Conservation (phyloP, 1,140 invertebrate genomes). For the Chionoecetes opilio region DNA sequence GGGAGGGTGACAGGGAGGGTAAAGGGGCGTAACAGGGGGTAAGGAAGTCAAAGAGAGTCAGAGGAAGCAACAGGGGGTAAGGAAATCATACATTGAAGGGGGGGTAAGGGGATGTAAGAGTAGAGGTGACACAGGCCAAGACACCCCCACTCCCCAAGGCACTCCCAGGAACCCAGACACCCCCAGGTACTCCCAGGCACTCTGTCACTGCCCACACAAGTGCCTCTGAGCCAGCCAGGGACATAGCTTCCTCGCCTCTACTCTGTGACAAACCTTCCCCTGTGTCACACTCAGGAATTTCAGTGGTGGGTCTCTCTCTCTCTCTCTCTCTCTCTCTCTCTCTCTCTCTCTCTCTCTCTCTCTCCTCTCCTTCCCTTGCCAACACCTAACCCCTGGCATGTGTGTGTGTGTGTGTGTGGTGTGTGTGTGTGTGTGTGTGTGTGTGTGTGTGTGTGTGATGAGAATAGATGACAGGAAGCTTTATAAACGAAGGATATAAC, state of each 20-base stretch:
- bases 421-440: background rate
- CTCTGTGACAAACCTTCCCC: background rate
- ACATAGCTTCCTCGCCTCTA: background rate
- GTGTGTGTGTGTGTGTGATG: background rate
- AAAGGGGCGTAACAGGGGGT: too few relatives aligned
- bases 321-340: background rate
- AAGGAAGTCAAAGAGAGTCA: too few relatives aligned
- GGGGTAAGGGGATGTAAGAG: background rate
- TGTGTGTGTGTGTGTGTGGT: slow-evolving; percentile 15
- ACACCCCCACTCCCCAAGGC: background rate
- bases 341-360: background rate
- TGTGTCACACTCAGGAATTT: background rate
- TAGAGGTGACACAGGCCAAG: background rate
- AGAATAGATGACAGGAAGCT: background rate
- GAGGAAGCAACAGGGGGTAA: too few relatives aligned
- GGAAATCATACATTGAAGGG: background rate
- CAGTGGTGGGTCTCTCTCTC: background rate
- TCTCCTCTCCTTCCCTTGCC: background rate
- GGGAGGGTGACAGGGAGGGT: background rate
- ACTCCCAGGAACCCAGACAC: background rate
- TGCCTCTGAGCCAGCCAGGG: background rate
- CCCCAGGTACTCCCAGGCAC: background rate
- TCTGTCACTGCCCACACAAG: background rate
- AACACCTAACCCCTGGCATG: background rate
- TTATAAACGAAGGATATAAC: background rate